Conservation (phyloP, 2,888 invertebrate genomes). For the Drosophila quinaria region DNA sequence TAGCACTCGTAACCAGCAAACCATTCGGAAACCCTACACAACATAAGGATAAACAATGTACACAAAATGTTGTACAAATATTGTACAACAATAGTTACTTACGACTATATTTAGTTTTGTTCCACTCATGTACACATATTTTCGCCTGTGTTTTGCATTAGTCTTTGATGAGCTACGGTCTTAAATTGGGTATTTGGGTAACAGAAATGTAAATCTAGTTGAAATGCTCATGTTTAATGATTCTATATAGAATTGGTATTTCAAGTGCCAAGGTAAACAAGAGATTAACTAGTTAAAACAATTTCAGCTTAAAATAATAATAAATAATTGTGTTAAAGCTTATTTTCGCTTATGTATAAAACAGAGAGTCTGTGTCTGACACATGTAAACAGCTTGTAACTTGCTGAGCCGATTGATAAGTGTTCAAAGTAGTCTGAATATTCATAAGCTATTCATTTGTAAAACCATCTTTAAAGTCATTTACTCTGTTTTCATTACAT, state of each 20-base stretch:
- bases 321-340: not conserved
- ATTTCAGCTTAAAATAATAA: too few species aligned
- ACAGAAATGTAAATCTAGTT: conserved; percentile 12
- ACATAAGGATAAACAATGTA: conserved; percentile 60
- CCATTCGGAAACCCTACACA: conserved; percentile 32
- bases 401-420: conserved; percentile 22
- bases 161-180: conserved; percentile 10
- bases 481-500: conserved; percentile 26
- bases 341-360: not conserved
- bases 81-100: conserved; percentile 54
- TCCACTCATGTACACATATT: conserved; percentile 23
- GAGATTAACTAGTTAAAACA: not conserved
- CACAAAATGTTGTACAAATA: conserved; percentile 69
- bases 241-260: not conserved
- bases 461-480: conserved; percentile 30
- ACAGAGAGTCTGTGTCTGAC: not conserved
- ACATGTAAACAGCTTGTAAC: conserved; percentile 3
- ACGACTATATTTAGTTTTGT: conserved; percentile 39
- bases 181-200: conserved; percentile 26
- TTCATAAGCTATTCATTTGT: conserved; percentile 49
- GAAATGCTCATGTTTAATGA: conserved; percentile 7
- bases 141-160: conserved; percentile 8
- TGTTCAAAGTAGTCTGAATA: conserved; percentile 24
- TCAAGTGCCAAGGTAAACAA: not conserved
- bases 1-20: conserved; percentile 30